phyloP scores from a whole-genome alignment of 2,113 vertebrate species.

The Tragelaphus buxtoni region DNA sequence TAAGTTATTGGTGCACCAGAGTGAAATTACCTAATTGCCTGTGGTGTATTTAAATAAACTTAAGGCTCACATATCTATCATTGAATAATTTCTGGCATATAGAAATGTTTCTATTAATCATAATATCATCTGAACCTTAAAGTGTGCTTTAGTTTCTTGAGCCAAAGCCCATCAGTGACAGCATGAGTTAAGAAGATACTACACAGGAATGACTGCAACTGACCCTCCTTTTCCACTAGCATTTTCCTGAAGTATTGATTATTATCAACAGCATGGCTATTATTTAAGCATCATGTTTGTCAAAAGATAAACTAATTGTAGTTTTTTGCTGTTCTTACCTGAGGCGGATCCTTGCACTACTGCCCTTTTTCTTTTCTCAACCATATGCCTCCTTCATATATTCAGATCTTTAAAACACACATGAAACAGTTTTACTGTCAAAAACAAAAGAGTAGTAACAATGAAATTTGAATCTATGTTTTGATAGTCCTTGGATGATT shows the following conservation, averaged over 20 bases:
- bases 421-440: conserved; percentile 41
- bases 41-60: conserved; percentile 66
- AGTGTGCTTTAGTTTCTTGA: conserved; percentile 63
- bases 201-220: background rate
- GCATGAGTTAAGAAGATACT: background rate
- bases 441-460: background rate
- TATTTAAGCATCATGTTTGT: conserved; percentile 16
- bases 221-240: background rate
- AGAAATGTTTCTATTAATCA: conserved; percentile 75
- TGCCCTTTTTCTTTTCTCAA: conserved; percentile 41
- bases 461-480: background rate
- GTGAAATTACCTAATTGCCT: conserved; percentile 63
- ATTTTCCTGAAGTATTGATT: background rate
- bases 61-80: conserved; percentile 35
- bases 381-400: conserved; percentile 20
- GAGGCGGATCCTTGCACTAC: background rate
- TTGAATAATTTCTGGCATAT: conserved; percentile 63
- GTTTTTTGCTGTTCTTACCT: background rate
- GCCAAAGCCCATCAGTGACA: conserved; percentile 38
- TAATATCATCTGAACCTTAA: conserved; percentile 66
- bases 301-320: conserved; percentile 3
- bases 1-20: background rate
- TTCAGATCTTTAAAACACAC: conserved; percentile 6
- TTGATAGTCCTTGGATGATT: background rate
- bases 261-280: background rate